Evolutionary conservation across 2,888 invertebrate genomes (phyloP), one percentile per base, ranked within the genome.

Genomic region (Zygogramma bicolorata): DNA sequence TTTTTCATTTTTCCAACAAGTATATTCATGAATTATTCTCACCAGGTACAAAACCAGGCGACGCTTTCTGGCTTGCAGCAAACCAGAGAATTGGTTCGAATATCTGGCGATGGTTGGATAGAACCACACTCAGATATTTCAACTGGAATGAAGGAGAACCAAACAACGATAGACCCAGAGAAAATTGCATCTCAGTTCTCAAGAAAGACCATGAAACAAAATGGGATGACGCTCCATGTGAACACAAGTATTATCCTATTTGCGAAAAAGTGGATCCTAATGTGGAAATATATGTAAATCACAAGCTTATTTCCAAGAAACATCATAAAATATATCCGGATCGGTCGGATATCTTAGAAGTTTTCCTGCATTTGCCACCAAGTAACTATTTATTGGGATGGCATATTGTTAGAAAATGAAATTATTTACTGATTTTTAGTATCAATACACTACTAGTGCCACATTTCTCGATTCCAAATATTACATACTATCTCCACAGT

Each of bases 141-240:
- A 67, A 67, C 18, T 71, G 67, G 67, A 58, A n/a, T 22, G 10
- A 6, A 10, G 57, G 61, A 18, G 66, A 71, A 57, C 61, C 66
- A 5, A 62, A 71, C n/a, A 57, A 71, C 22, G 40, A 27, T 4
- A 53, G 31, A 58, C 20, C 22, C 3, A 15, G 31, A 15, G 71
- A 67, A 10, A 18, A 65, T 6, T 68, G 72, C 53, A 27, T 72
- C 7, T 38, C n/a, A 13, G n/a, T 70, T 8, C 31, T 20, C 38
- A 27, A 27, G 20, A 42, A 4, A 6, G 31, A 38, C 8, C 57
- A n/a, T 22, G 20, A 29, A 20, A 2, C 27, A 10, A 29, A 31
- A 7, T 70, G 69, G 69, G 38, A 71, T 15, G 57, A 62, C 3
- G 25, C 49, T 0, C 7, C 10, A 3, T 74, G 74, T n/a, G 1